Conservation (phyloP, 2,797 vertebrate genomes). For the Neoniphon sammara region DNA sequence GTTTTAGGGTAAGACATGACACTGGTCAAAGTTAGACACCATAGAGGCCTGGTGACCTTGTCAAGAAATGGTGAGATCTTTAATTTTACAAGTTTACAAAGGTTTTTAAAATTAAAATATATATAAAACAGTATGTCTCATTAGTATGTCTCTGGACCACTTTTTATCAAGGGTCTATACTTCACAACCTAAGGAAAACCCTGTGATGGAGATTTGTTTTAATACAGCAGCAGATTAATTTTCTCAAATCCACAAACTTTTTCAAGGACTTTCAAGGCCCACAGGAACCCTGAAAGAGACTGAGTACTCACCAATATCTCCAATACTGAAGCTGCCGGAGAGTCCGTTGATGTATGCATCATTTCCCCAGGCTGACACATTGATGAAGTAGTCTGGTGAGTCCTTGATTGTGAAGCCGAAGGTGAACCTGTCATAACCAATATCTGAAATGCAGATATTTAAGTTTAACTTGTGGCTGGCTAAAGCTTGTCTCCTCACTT, state of each 20-base stretch:
- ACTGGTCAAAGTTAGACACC: not conserved
- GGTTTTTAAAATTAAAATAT: no score
- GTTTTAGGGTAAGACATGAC: no score
- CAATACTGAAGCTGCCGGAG: slow-evolving; percentile 86
- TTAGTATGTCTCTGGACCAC: no score
- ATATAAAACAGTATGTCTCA: no score
- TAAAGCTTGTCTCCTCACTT: not conserved
- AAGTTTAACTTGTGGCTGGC: not conserved
- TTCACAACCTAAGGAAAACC: no score
- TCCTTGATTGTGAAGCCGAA: slow-evolving; percentile 93
- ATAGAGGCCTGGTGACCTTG: not conserved
- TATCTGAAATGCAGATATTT: slow-evolving; percentile 80
- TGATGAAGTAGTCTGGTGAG: slow-evolving; percentile 89
- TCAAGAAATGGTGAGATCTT: no score
- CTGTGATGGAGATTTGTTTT: no score
- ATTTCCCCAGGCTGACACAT: slow-evolving; percentile 90
- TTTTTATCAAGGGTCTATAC: no score
- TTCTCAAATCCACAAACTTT: no score
- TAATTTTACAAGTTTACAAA: no score
- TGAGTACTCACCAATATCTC: slow-evolving; percentile 89
- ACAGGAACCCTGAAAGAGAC: not conserved
- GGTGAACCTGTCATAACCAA: slow-evolving; percentile 90
- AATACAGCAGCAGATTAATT: no score
- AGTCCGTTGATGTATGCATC: slow-evolving; percentile 87
- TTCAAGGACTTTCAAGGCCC: not conserved